Percentiles rank a stretch among this genome's conserved stretches.
phyloP scores from a whole-genome alignment of 2,888 invertebrate genomes.

The Elaeidobius kamerunicus region DNA sequence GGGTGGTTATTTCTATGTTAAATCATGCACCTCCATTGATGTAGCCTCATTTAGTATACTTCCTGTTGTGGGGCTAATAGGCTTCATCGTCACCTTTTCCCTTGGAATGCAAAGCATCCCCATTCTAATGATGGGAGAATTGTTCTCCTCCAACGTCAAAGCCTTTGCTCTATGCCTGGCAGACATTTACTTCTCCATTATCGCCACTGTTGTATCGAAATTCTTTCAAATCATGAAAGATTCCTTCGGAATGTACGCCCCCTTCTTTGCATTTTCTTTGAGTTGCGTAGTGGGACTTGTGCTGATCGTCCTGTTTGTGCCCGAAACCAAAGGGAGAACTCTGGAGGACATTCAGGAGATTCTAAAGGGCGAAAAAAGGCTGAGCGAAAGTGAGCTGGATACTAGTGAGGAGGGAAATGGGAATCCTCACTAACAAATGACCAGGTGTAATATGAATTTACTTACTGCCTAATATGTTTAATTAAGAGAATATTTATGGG shows the following conservation, averaged over 20 bases:
- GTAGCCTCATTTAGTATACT: constrained; percentile 46
- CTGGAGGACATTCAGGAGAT: constrained; percentile 29
- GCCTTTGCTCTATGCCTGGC: constrained; percentile 58
- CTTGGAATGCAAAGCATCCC: constrained; percentile 56
- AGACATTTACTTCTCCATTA: constrained; percentile 52
- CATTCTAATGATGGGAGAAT: constrained; percentile 53
- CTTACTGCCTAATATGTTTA: no score
- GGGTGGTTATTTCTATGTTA: constrained; percentile 51
- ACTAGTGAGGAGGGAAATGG: no score
- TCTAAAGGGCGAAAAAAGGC: constrained; percentile 32
- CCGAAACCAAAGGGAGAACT: constrained; percentile 33
- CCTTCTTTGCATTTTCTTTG: constrained; percentile 27
- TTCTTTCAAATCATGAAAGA: constrained; percentile 54
- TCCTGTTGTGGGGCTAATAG: constrained; percentile 50
- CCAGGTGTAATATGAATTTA: no score
- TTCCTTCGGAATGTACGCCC: constrained; percentile 28
- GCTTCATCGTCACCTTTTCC: constrained; percentile 53
- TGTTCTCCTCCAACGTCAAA: constrained; percentile 56
- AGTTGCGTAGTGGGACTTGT: constrained; percentile 25
- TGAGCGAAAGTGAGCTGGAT: not conserved
- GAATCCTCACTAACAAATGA: no score
- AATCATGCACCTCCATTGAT: constrained; percentile 45
- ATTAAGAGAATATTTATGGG: no score
- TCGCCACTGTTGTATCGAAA: constrained; percentile 52
- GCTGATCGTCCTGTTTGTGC: constrained; percentile 27